phyloP scores from a whole-genome alignment of 2,888 invertebrate genomes.

The Apeira syringaria region DNA sequence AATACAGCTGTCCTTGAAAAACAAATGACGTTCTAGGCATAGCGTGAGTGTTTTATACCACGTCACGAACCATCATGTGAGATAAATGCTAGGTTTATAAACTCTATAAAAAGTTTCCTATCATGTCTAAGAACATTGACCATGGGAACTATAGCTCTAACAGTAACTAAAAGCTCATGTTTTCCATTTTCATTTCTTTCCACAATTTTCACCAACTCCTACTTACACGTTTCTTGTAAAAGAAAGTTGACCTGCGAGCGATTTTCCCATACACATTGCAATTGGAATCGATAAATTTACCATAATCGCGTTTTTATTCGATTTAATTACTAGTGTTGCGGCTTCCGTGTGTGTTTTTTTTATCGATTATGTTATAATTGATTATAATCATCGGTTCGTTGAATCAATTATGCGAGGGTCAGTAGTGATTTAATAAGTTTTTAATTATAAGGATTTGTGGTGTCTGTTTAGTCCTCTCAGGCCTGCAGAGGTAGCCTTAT shows the following conservation, averaged over 20 bases:
- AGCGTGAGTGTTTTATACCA: no score
- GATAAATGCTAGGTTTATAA: no score
- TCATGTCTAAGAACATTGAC: no score
- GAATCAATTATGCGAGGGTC: conserved; percentile 62
- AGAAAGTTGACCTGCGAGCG: conserved; percentile 65
- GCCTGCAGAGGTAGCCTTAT: no score
- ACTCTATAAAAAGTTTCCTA: no score
- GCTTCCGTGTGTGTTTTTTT: conserved; percentile 75
- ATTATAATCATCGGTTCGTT: conserved; percentile 57
- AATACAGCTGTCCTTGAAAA: no score
- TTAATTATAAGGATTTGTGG: conserved; percentile 5
- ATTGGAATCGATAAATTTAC: conserved; percentile 56
- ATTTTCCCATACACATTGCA: conserved; percentile 66
- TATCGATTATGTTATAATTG: conserved; percentile 61
- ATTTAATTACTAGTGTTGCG: conserved; percentile 51
- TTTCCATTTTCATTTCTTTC: conserved; percentile 11
- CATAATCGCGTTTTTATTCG: conserved; percentile 64
- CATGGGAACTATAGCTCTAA: no score
- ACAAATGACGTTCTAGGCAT: no score
- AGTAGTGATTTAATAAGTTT: conserved; percentile 40
- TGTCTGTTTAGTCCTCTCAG: no score
- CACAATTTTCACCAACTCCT: conserved; percentile 10
- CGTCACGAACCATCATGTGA: no score
- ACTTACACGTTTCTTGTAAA: conserved; percentile 24
- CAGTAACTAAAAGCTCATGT: background rate